These are phyloP conservation scores for Lycia hirtaria DNA, from an alignment of 2,888 invertebrate species.

Conservation along the genomic window DNA sequence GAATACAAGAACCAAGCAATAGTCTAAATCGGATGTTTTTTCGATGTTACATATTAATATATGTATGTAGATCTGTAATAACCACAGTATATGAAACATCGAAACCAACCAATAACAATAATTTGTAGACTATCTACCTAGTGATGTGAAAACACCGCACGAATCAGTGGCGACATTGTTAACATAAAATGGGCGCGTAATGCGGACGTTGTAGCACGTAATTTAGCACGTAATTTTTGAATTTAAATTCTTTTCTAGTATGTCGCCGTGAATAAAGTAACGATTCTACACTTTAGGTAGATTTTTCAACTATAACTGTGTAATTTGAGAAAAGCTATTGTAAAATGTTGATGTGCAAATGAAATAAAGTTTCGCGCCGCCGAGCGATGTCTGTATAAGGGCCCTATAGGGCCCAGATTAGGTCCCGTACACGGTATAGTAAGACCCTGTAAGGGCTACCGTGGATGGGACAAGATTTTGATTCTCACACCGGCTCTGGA, in stretches of 20 bases:
- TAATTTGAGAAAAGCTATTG: background rate
- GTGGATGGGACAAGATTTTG: background rate
- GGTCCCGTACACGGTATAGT: background rate
- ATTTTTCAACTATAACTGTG: slow-evolving; percentile 4
- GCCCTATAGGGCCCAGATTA: slow-evolving; percentile 1
- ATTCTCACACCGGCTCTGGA: background rate
- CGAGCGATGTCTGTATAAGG: background rate
- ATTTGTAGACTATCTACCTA: too few relatives aligned
- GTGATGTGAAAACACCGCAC: background rate
- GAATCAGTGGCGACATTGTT: background rate
- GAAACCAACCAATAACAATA: too few relatives aligned
- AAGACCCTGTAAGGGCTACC: slow-evolving; percentile 12
- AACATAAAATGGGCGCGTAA: background rate
- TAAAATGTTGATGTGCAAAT: background rate
- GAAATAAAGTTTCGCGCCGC: background rate
- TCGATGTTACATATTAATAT: background rate
- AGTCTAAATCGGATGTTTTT: background rate
- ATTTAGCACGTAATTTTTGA: slow-evolving; percentile 23
- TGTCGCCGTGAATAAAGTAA: slow-evolving; percentile 6
- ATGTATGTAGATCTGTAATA: background rate
- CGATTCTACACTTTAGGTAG: background rate
- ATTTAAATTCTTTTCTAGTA: slow-evolving; percentile 6
- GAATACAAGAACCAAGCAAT: background rate
- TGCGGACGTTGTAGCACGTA: slow-evolving; percentile 27
- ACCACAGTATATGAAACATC: too few relatives aligned